phyloP scores from a whole-genome alignment of 2,888 invertebrate species.

The Cheilosia urbana region DNA sequence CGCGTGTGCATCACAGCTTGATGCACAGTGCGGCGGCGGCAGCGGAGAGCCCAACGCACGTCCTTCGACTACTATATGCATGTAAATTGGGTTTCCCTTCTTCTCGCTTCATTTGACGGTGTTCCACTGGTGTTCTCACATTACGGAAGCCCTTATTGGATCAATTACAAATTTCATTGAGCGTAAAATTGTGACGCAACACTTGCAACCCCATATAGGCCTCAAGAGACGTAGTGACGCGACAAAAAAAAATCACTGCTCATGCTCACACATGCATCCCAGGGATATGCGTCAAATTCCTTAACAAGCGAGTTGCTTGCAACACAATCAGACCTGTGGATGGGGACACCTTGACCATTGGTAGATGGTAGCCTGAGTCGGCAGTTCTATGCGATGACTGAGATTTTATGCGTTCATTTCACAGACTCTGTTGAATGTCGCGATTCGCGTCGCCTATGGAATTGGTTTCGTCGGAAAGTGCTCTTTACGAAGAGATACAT shows the following conservation, averaged over 20 bases:
- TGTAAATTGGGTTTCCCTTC: conserved; percentile 48
- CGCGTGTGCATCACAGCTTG: conserved; percentile 59
- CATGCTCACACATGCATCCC: conserved; percentile 43
- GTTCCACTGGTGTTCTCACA: conserved; percentile 64
- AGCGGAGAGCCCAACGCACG: conserved; percentile 3
- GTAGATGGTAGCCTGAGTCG: conserved; percentile 3
- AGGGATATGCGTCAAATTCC: conserved; percentile 42
- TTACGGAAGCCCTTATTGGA: conserved; percentile 79
- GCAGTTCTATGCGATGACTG: conserved; percentile 16
- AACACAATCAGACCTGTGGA: background rate
- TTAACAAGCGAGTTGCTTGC: conserved; percentile 9
- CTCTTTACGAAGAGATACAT: conserved; percentile 26
- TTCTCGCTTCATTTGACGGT: conserved; percentile 51
- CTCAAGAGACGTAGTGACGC: conserved; percentile 4
- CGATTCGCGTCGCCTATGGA: conserved; percentile 56
- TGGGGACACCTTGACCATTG: conserved; percentile 27
- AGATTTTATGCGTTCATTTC: conserved; percentile 27
- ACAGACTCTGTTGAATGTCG: conserved; percentile 2
- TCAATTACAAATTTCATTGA: conserved; percentile 83
- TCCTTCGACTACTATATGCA: conserved; percentile 8
- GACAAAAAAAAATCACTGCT: conserved; percentile 32
- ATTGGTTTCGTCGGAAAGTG: conserved; percentile 54
- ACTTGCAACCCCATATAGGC: conserved; percentile 79
- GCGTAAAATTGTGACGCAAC: conserved; percentile 83
- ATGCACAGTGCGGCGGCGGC: conserved; percentile 7